Conservation (phyloP, 2,888 invertebrate species). For the Tillus elongatus region DNA sequence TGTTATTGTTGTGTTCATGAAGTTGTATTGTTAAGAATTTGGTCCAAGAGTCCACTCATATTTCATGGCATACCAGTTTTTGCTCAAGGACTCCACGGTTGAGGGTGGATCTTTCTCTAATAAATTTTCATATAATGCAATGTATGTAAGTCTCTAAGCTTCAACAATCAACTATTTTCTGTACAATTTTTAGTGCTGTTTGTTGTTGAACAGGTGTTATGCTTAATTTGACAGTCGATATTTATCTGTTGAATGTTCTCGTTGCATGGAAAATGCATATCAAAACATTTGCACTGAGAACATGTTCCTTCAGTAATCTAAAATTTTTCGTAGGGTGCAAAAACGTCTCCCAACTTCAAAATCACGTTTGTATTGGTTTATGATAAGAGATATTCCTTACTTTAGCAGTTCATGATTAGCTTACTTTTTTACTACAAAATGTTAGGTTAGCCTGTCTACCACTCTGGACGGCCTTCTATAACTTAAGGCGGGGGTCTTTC, state of each 20-base stretch:
- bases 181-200: not conserved
- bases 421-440: no score
- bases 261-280: constrained; percentile 2
- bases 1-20: constrained; percentile 18
- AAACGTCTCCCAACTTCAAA: no score
- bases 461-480: no score
- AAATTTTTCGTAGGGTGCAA: no score
- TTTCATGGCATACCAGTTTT: constrained; percentile 17
- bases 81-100: constrained; percentile 17
- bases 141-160: no score
- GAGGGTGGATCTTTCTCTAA: constrained; percentile 10
- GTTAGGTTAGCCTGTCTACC: no score
- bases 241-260: not conserved
- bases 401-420: no score
- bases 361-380: no score
- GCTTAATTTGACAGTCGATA: not conserved
- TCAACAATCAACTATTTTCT: constrained; percentile 5
- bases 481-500: no score
- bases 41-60: constrained; percentile 17
- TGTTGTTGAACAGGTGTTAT: not conserved
- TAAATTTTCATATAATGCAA: not conserved
- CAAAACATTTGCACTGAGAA: not conserved
- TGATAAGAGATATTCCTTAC: no score
- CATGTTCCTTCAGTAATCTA: not conserved
- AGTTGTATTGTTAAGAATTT: constrained; percentile 12